Conservation (phyloP, 2,888 invertebrate genomes). For the Heliconius erato region DNA sequence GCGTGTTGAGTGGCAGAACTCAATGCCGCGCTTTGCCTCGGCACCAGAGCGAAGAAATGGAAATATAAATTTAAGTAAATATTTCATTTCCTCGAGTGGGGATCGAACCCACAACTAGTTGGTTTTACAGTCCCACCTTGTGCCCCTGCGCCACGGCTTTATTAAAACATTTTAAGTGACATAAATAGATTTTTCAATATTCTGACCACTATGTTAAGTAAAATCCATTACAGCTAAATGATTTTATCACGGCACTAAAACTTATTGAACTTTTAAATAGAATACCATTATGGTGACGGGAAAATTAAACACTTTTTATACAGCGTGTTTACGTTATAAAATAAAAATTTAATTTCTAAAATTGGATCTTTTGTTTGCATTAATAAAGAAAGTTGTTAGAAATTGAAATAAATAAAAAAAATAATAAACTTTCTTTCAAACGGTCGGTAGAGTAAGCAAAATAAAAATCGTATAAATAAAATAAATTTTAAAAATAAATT, state of each 20-base stretch:
- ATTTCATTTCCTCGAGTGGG: too few relatives aligned
- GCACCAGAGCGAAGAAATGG: too few relatives aligned
- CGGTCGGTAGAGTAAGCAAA: background rate
- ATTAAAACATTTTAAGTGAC: background rate
- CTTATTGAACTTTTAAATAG: conserved; percentile 13
- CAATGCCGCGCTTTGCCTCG: too few relatives aligned
- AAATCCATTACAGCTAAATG: conserved; percentile 17
- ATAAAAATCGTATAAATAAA: background rate
- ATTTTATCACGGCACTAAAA: conserved; percentile 26
- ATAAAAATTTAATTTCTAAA: background rate
- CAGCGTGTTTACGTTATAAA: background rate
- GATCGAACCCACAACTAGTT: too few relatives aligned
- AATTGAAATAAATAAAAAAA: background rate
- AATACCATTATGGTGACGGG: background rate
- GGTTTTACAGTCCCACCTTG: too few relatives aligned
- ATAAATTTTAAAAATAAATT: too few relatives aligned
- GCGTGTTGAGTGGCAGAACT: too few relatives aligned
- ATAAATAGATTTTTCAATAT: conserved; percentile 18
- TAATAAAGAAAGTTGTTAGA: background rate
- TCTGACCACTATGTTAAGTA: conserved; percentile 1
- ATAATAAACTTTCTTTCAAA: background rate
- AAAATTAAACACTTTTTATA: background rate
- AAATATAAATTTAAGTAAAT: too few relatives aligned
- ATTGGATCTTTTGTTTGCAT: background rate
- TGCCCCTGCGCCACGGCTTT: too few relatives aligned